A percentile compares a stretch with the other conserved stretches of the same genome.
Conservation (phyloP, 2,888 invertebrate species). For the Lutraria lutraria region DNA sequence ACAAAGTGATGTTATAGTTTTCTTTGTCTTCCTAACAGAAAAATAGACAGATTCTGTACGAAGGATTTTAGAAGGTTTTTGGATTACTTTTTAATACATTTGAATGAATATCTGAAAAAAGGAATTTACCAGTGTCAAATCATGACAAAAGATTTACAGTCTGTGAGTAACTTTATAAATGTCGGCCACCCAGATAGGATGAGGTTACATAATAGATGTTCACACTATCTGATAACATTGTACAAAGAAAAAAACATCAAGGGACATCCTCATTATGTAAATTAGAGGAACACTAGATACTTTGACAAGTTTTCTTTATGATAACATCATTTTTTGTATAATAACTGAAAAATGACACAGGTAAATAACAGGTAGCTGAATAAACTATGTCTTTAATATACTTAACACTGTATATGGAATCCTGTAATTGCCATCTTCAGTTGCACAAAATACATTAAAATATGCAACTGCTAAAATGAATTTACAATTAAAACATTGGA, state of each 20-base stretch:
- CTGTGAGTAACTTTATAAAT: not conserved
- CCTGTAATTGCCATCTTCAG: too few relatives aligned
- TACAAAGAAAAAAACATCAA: not conserved
- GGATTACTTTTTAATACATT: not conserved
- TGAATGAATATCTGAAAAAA: not conserved
- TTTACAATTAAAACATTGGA: too few relatives aligned
- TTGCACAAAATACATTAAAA: too few relatives aligned
- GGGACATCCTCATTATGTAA: slow-evolving; percentile 15
- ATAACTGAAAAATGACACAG: not conserved
- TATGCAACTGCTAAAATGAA: too few relatives aligned
- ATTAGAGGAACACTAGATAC: not conserved
- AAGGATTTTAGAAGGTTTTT: not conserved
- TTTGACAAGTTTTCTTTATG: not conserved
- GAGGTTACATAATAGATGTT: not conserved
- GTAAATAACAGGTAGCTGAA: too few relatives aligned
- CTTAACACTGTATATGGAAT: too few relatives aligned
- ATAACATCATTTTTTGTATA: not conserved
- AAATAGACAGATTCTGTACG: too few relatives aligned
- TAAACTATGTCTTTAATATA: too few relatives aligned
- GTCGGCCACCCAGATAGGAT: slow-evolving; percentile 12
- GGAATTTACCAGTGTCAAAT: not conserved
- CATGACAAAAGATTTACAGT: not conserved
- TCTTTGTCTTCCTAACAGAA: too few relatives aligned
- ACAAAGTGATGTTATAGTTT: not conserved
- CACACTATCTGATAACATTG: slow-evolving; percentile 9